phyloP scores from a whole-genome alignment of 2,888 invertebrate genomes.

The Nemotelus nigrinus region DNA sequence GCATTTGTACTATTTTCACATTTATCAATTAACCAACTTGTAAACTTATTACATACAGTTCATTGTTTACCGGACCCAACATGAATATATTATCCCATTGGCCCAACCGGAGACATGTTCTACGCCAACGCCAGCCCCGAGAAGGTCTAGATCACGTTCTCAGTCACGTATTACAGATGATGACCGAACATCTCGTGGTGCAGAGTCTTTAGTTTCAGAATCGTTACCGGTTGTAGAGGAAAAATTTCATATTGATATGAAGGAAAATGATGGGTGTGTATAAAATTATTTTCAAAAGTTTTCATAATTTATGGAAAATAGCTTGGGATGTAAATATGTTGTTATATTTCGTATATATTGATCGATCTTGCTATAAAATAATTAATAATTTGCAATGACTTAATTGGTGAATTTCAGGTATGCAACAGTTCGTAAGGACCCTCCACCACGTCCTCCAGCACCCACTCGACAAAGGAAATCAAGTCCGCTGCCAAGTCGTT shows the following conservation, averaged over 20 bases:
- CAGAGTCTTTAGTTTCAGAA: conserved; percentile 72
- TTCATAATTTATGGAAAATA: background rate
- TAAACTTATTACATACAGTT: conserved; percentile 64
- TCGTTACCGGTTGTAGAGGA: conserved; percentile 55
- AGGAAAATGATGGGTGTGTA: conserved; percentile 62
- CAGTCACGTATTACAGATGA: conserved; percentile 70
- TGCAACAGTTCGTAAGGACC: conserved; percentile 79
- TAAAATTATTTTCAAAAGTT: background rate
- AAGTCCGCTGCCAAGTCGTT: conserved; percentile 70
- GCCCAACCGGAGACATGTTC: conserved; percentile 67
- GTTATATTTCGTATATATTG: conserved; percentile 53
- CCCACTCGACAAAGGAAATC: conserved; percentile 71
- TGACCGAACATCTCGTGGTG: conserved; percentile 77
- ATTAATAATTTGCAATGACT: too few relatives aligned
- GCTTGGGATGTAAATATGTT: conserved; percentile 46
- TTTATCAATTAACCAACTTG: background rate
- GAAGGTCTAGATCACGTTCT: conserved; percentile 69
- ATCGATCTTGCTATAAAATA: too few relatives aligned
- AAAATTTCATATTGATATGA: conserved; percentile 62
- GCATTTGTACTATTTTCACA: background rate
- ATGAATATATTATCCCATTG: conserved; percentile 72
- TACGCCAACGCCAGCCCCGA: conserved; percentile 69
- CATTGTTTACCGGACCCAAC: conserved; percentile 73
- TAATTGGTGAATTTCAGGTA: conserved; percentile 67
- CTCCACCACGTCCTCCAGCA: conserved; percentile 71